Base-by-base conservation (phyloP, 2,888 invertebrate species). In the Spilarctia lutea region DNA sequence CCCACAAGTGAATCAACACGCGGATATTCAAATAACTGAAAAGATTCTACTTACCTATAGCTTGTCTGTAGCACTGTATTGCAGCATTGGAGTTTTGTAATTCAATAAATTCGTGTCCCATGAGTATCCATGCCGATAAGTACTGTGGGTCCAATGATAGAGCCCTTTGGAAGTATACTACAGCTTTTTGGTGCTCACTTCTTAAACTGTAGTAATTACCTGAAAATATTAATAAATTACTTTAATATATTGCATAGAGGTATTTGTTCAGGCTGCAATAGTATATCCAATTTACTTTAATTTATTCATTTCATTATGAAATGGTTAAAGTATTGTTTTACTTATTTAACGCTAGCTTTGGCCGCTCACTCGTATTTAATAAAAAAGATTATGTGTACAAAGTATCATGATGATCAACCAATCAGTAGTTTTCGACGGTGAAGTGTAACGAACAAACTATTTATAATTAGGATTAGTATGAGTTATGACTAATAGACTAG, bases 101-200 rank as follows among this genome's bases (percentile, higher is more conserved):
- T 94, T 99, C 99, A 97, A 99, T 99, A 92, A 98, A 99, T 92
- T 99, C 99, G 91, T 99, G 99, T 0, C 99, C 99, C 97, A 99
- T 98, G 66, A 99, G 96, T 3, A 99, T 99, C 99, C 99, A 99
- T 0, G 99, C 99, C 0, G 99, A 98, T 69, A 99, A 94, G 92
- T 99, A 99, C 87, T 98, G 98, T 0, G 99, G 99, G 95, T 99
- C 99, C 11, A 99, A 94, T 91, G 98, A 98, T 27, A 99, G 93
- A 0, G 99, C 99, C 84, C 99, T 96, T 92, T 99, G 99, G 91
- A 99, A 99, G 93, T 99, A 99, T 85, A 99, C 96, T 18, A 99
- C 98, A n/a, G 99, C 99, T 93, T 99, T 99, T 89, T 99, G 98
- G 94, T 99, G 99, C 91, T 99, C 99, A 77, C 98, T 97, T 81